phyloP scores from a whole-genome alignment of 2,888 invertebrate species.

The Acleris laterana region DNA sequence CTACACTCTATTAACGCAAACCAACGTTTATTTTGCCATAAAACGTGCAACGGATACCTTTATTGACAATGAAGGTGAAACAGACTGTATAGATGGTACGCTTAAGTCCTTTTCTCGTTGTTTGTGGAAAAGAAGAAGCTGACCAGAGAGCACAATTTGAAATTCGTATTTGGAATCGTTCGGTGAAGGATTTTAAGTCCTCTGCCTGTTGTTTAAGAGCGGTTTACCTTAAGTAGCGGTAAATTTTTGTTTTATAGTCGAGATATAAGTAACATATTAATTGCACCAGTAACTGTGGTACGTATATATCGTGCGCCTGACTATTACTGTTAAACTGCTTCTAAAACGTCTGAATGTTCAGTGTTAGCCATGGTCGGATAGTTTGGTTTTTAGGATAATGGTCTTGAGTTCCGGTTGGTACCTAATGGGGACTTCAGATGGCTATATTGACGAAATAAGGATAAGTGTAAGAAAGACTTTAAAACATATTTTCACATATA shows the following conservation, averaged over 20 bases:
- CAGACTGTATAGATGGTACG: constrained; percentile 57
- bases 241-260: constrained; percentile 73
- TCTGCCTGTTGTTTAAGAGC: constrained; percentile 75
- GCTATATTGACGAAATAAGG: background rate
- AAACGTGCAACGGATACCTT: constrained; percentile 53
- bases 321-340: constrained; percentile 56
- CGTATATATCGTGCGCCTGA: constrained; percentile 54
- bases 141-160: constrained; percentile 77
- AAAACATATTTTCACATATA: too few relatives aligned
- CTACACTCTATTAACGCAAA: constrained; percentile 48
- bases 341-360: constrained; percentile 45
- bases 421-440: background rate
- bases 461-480: background rate
- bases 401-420: constrained; percentile 17
- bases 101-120: constrained; percentile 61
- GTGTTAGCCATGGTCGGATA: constrained; percentile 14
- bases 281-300: constrained; percentile 63
- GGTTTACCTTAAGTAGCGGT: constrained; percentile 76
- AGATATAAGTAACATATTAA: constrained; percentile 76
- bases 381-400: constrained; percentile 5
- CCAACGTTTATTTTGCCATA: constrained; percentile 55
- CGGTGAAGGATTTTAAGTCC: constrained; percentile 81
- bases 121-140: constrained; percentile 58
- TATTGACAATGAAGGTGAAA: constrained; percentile 56
- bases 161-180: constrained; percentile 79